Percentiles rank a stretch among this genome's conserved stretches.
These are phyloP conservation scores for Prunella fulvescens DNA, from an alignment of 2,113 vertebrate species.

Conservation along the genomic window DNA sequence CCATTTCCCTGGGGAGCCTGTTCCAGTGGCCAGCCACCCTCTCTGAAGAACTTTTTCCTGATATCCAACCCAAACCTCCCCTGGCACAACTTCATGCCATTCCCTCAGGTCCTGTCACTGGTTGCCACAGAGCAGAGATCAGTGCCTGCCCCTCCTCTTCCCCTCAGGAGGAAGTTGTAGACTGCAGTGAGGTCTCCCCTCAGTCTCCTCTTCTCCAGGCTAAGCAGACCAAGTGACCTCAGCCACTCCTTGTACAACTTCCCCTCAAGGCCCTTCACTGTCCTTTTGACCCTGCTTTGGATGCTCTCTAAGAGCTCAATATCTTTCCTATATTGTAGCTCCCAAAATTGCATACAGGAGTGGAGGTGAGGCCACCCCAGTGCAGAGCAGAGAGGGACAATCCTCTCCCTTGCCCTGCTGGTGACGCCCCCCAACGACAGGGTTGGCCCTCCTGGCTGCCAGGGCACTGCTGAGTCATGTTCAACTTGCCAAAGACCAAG, in stretches of 20 bases:
- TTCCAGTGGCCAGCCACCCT: not conserved
- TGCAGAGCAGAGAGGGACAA: rapidly evolving
- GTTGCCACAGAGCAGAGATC: not conserved
- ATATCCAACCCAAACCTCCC: not conserved
- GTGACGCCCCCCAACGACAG: rapidly evolving
- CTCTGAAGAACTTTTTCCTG: not conserved
- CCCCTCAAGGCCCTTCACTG: not conserved
- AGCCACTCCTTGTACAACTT: rapidly evolving
- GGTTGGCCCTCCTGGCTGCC: not conserved
- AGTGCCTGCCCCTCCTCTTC: not conserved
- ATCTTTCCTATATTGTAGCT: not conserved
- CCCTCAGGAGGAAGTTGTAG: rapidly evolving
- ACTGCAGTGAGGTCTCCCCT: not conserved
- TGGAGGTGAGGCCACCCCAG: rapidly evolving
- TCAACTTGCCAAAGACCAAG: not conserved
- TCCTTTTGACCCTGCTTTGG: not conserved
- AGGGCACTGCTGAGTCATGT: not conserved
- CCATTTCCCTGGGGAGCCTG: not conserved
- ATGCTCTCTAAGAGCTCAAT: not conserved
- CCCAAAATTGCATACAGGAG: not conserved
- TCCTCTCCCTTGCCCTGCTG: rapidly evolving
- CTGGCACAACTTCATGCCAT: not conserved
- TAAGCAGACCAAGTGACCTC: not conserved
- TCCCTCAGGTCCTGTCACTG: not conserved
- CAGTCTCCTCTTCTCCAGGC: not conserved